Base-by-base conservation (phyloP, 1,140 invertebrate genomes). In the Bombus affinis region DNA sequence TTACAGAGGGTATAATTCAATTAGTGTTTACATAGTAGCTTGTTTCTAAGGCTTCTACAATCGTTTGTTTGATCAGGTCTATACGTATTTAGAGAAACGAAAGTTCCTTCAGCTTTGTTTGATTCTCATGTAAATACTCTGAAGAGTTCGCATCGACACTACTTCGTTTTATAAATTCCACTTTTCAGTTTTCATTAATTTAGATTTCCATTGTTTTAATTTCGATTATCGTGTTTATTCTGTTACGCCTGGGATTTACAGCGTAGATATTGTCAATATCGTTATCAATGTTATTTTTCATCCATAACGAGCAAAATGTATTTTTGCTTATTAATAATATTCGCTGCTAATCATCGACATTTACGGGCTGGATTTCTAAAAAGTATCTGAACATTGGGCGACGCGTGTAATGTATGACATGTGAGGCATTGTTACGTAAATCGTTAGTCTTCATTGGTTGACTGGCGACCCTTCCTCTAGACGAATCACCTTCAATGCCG, bases 391-490 rank as follows among this genome's bases (percentile, higher is more conserved):
- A 87, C 77, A 75, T 79, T 65, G 73, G 71, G 75, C 35, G 59
- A 74, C 47, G 47, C 6, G 39, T 80, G 57, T 87, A 70, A 81
- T 59, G 44, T 89, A 87, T 89, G 89, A 87, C 92, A 86, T 87
- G 82, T 86, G 87, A 92, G 89, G 86, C 90, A 92, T 89, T 88
- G 90, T 94, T 94, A 94, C 91, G 90, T 94, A 94, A 93, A 93
- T 94, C 91, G 92, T 94, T 93, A 92, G 87, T 92, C 91, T 93
- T 93, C 86, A 94, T 93, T 93, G 92, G 89, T 87, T 90, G 88
- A 87, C 83, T 92, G 86, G 86, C 83, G 88, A 93, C 93, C 92
- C 92, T 92, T 90, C 90, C 83, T 91, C 91, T 82, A 91, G 85
- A 92, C 91, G 92, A 93, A 93, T 93, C 91, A 93, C 91, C 92